phyloP scores from a whole-genome alignment of 2,113 vertebrate genomes.

The Galbula dea region DNA sequence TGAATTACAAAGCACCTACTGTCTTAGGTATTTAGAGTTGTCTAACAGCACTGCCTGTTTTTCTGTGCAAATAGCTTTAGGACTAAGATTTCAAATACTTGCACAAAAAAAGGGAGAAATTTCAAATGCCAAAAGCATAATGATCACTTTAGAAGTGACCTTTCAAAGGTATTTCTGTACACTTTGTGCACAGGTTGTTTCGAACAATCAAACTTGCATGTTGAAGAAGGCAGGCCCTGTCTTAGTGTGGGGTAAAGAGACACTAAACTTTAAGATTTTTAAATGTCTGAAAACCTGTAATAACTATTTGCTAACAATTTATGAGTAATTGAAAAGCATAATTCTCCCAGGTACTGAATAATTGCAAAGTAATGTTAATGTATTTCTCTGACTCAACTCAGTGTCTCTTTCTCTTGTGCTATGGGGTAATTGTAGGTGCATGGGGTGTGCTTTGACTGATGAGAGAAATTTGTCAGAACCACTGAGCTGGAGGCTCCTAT shows the following conservation, averaged over 20 bases:
- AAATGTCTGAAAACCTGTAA: background rate
- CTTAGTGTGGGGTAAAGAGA: background rate
- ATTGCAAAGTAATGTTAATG: background rate
- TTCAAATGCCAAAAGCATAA: background rate
- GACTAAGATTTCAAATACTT: background rate
- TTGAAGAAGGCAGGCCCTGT: background rate
- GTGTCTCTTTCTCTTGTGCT: background rate
- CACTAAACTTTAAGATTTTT: background rate
- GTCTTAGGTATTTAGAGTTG: background rate
- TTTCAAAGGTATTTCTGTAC: background rate
- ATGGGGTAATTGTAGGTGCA: background rate
- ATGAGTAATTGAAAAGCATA: background rate
- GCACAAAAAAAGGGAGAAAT: background rate
- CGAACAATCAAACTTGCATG: background rate
- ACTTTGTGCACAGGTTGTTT: background rate
- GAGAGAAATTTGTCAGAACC: conserved; percentile 17
- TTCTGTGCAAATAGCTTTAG: background rate
- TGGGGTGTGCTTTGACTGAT: background rate
- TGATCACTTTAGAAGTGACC: background rate
- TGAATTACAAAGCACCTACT: background rate
- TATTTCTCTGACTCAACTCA: background rate
- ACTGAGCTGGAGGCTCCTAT: background rate
- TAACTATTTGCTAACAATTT: background rate
- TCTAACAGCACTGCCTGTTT: background rate
- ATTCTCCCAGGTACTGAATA: background rate